phyloP scores from a whole-genome alignment of 2,113 vertebrate genomes.

The Rhinolophus ferrumequinum region DNA sequence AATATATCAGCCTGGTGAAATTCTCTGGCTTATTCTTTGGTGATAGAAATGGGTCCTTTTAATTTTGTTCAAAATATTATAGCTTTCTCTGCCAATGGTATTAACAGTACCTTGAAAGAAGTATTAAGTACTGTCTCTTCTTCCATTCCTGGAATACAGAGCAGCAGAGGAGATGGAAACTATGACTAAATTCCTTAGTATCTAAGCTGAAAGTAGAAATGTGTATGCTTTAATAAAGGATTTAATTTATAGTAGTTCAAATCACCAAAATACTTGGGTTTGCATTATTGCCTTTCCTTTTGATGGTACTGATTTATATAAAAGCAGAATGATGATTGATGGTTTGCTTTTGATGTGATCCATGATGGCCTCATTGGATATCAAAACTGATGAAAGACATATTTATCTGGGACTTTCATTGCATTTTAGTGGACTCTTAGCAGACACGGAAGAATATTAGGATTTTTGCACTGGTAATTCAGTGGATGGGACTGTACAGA shows the following conservation, averaged over 20 bases:
- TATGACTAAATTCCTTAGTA: background rate
- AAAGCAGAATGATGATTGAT: background rate
- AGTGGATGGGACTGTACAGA: background rate
- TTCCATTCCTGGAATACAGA: background rate
- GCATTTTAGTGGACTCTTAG: background rate
- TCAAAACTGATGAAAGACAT: rapidly evolving
- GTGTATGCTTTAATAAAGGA: background rate
- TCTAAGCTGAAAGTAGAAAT: background rate
- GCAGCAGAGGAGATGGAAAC: background rate
- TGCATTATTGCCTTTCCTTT: background rate
- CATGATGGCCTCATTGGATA: background rate
- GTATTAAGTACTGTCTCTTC: background rate
- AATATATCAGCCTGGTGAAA: background rate
- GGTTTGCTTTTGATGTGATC: background rate
- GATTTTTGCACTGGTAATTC: background rate
- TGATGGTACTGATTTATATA: background rate
- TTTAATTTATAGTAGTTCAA: background rate
- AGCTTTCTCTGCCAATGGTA: background rate
- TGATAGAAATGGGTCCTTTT: background rate
- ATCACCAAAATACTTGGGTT: background rate
- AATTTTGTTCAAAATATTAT: background rate
- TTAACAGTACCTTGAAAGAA: background rate
- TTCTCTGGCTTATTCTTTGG: background rate
- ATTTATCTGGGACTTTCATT: background rate
- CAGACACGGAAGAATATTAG: background rate